Percentiles rank a stretch among this genome's conserved stretches.
Conservation (phyloP, 2,113 vertebrate species). For the Telmatochromis sp. region DNA sequence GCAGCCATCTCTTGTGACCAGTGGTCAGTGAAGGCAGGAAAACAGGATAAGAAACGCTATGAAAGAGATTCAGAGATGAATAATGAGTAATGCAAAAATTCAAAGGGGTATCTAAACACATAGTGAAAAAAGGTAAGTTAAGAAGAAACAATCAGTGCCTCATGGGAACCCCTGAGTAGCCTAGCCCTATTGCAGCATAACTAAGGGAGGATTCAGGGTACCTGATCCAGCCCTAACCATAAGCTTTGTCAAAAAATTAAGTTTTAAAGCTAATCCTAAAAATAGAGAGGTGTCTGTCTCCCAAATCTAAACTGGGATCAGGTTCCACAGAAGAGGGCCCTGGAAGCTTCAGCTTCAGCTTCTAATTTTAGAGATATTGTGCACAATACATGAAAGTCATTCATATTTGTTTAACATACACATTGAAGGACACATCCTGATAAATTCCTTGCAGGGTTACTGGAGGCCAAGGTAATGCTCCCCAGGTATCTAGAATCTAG, state of each 20-base stretch:
- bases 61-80: not conserved
- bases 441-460: not conserved
- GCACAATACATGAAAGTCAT: not conserved
- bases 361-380: not conserved
- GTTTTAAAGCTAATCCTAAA: not conserved
- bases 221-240: not conserved
- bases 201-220: not conserved
- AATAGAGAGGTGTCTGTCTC: not conserved
- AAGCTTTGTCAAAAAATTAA: not conserved
- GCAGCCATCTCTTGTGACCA: not conserved
- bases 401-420: not conserved
- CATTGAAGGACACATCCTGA: not conserved
- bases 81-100: not conserved
- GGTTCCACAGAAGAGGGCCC: not conserved
- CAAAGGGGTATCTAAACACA: not conserved
- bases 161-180: not conserved
- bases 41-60: not conserved
- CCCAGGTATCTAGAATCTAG: not conserved
- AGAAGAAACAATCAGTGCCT: not conserved
- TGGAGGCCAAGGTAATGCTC: not conserved
- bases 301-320: not conserved
- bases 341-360: not conserved
- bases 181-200: not conserved
- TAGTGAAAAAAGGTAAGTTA: not conserved
- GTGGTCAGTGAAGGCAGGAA: not conserved